Percentiles rank a stretch among this genome's conserved stretches.
Conservation (phyloP, 2,113 vertebrate species). For the Cisticola juncidis region DNA sequence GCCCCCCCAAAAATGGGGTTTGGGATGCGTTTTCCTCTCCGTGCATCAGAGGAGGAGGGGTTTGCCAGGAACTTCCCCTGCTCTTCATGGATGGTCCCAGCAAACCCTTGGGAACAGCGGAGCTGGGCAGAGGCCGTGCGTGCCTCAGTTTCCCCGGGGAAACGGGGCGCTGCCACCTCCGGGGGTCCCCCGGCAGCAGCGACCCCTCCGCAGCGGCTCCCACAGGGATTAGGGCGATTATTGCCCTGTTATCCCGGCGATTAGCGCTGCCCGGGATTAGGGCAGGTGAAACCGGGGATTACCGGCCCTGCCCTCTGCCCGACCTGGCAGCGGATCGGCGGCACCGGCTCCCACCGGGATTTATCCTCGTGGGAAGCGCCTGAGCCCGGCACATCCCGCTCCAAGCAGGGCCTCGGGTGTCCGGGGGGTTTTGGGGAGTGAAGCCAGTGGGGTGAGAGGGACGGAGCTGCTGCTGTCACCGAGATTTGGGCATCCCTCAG, state of each 20-base stretch:
- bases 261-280: constrained; percentile 12
- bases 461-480: no score
- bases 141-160: neutral
- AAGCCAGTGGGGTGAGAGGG: accelerated
- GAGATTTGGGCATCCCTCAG: neutral
- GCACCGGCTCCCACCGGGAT: neutral
- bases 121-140: accelerated
- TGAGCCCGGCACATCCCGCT: neutral
- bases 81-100: neutral
- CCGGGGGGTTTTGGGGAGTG: accelerated
- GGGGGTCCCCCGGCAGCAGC: accelerated
- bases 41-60: accelerated
- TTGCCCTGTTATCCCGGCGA: neutral
- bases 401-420: accelerated
- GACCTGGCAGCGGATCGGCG: accelerated
- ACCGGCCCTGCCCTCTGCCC: accelerated
- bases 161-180: no score
- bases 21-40: neutral
- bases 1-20: accelerated
- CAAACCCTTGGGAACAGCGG: neutral
- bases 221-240: constrained; percentile 38
- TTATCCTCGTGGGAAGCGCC: neutral
- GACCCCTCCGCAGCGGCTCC: neutral
- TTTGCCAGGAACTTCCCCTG: no score
- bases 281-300: constrained; percentile 27